Conservation (phyloP, 2,113 vertebrate genomes). For the mouse (Mus musculus) region GRCm39 chr6:134421501-134422000, state of each 20-base stretch:
- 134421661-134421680: neutral
- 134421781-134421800: neutral
- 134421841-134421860: neutral
- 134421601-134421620: neutral
- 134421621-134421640: neutral
- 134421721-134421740: neutral
- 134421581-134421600: neutral
- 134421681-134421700: neutral
- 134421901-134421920: neutral
- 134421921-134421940: no score
- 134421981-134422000: neutral
- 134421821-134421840: neutral
- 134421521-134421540: neutral
- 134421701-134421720: neutral
- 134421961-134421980: neutral
- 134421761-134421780: neutral
- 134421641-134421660: neutral
- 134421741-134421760: neutral
- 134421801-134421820: neutral
- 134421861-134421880: neutral
- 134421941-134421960: neutral
- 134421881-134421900: neutral
- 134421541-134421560: neutral
- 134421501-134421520: neutral
- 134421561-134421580: slow-evolving; percentile 24